Base-by-base conservation (phyloP, 2,888 invertebrate species). In the Chelonus formosanus region DNA sequence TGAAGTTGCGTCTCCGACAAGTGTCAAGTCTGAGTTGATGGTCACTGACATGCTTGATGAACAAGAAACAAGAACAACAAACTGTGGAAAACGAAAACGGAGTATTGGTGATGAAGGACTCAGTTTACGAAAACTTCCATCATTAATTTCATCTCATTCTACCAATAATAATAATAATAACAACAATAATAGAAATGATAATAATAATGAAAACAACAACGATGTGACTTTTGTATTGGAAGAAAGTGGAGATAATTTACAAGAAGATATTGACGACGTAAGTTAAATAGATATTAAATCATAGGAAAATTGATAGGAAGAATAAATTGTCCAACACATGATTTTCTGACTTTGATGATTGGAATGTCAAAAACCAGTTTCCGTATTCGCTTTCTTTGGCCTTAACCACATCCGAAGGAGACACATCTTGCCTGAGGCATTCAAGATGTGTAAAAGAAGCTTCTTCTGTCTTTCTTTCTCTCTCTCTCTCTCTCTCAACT, bases 111-210 rank as follows among this genome's bases (percentile, higher is more conserved):
- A 74, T 58, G 81, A 78, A 20, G 79, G 78, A 36, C 73, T 82
- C n/a, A 73, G 73, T 43, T 75, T 79, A 36, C 76, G 82, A 69
- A 83, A 84, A 73, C 72, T 83, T 63, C 78, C 83, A 20, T 76
- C 79, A 5, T 20, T 48, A 8, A n/a, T 8, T n/a, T 31, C 7
- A 4, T 52, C 52, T 32, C 31, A 31, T 55, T 65, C 78, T 3
- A 10, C 36, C 6, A 35, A 53, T 34, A 53, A n/a, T 59, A 32
- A 40, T n/a, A 58, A 58, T 5, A 70, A 67, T 56, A 74, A 77
- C 58, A 82, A 81, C 74, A 82, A 83, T 70, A 82, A 83, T 71
- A 82, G 82, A 74, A 82, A 83, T 71, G 82, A 83, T 70, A 83
- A 84, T 20, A 48, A 48, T 43, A 53, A 44, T 43, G 74, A 75